These are phyloP conservation scores for Rhamphomyia laevipes DNA, from an alignment of 2,888 invertebrate species.

Conservation along the genomic window DNA sequence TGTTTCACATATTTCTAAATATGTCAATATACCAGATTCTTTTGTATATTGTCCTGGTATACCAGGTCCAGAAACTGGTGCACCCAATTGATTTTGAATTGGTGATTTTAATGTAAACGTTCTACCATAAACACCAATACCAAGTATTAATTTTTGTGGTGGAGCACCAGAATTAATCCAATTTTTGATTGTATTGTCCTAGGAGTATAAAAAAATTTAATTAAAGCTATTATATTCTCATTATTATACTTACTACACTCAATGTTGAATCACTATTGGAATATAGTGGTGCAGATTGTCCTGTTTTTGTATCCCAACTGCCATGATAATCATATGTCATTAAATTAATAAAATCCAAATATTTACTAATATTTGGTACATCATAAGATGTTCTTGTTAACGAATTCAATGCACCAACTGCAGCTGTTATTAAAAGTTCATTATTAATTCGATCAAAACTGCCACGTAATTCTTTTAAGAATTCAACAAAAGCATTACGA, in stretches of 20 bases:
- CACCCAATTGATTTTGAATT: slow-evolving; percentile 34
- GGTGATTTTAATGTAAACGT: slow-evolving; percentile 34
- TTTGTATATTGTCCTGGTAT: slow-evolving; percentile 40
- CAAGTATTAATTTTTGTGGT: slow-evolving; percentile 32
- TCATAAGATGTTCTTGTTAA: slow-evolving; percentile 41
- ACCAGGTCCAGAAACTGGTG: slow-evolving; percentile 36
- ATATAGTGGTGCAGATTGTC: slow-evolving; percentile 42
- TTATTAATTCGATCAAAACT: no score
- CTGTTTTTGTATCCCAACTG: slow-evolving; percentile 39
- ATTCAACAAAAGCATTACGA: background rate
- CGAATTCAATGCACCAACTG: slow-evolving; percentile 40
- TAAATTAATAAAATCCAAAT: slow-evolving; percentile 43
- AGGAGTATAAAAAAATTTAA: slow-evolving; percentile 10
- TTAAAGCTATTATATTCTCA: background rate
- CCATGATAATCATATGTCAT: slow-evolving; percentile 49
- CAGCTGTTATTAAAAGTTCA: slow-evolving; percentile 33
- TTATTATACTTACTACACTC: background rate
- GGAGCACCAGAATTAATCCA: slow-evolving; percentile 33
- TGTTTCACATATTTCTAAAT: slow-evolving; percentile 35
- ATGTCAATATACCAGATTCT: slow-evolving; percentile 41
- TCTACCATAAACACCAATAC: slow-evolving; percentile 36
- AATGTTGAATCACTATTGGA: background rate
- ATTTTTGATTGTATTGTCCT: slow-evolving; percentile 34
- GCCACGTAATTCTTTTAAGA: slow-evolving; percentile 3
- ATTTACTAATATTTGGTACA: slow-evolving; percentile 36